Evolutionary conservation across 2,888 invertebrate species (phyloP).

Genomic region (Morpho deidamia): DNA sequence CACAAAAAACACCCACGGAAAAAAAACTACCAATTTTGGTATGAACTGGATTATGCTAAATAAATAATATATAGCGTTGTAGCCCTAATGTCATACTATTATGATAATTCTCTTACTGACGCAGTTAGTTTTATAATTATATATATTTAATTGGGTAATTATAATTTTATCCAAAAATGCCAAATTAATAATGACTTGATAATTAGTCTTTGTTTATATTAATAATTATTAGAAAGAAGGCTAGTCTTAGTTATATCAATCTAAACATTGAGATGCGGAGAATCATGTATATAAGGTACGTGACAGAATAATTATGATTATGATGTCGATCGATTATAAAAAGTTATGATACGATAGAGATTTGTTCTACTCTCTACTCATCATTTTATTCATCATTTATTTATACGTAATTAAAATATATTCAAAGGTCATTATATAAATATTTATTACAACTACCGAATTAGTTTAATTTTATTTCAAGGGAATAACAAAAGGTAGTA

Average conservation of each 20-base stretch:
- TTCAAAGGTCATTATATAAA: too few relatives aligned
- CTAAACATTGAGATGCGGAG: neutral
- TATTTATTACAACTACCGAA: too few relatives aligned
- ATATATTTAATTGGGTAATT: slow-evolving; percentile 33
- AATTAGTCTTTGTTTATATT: slow-evolving; percentile 17
- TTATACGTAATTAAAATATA: neutral
- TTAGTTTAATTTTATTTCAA: too few relatives aligned
- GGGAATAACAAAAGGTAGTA: too few relatives aligned
- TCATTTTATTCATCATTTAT: too few relatives aligned
- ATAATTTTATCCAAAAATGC: slow-evolving; percentile 71
- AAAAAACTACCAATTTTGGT: too few relatives aligned
- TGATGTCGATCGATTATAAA: neutral
- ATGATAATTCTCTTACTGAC: too few relatives aligned
- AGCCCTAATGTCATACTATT: too few relatives aligned
- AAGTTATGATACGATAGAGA: slow-evolving; percentile 1
- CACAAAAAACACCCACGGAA: too few relatives aligned
- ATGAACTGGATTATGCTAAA: too few relatives aligned
- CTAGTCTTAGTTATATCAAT: slow-evolving; percentile 20
- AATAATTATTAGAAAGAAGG: slow-evolving; percentile 20
- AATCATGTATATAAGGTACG: neutral
- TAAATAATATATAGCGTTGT: too few relatives aligned
- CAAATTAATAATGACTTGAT: slow-evolving; percentile 57
- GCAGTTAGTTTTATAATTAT: neutral
- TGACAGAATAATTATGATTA: neutral
- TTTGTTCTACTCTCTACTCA: neutral